phyloP scores from a whole-genome alignment of 2,888 invertebrate species.

The Acanthosepion esculentum region DNA sequence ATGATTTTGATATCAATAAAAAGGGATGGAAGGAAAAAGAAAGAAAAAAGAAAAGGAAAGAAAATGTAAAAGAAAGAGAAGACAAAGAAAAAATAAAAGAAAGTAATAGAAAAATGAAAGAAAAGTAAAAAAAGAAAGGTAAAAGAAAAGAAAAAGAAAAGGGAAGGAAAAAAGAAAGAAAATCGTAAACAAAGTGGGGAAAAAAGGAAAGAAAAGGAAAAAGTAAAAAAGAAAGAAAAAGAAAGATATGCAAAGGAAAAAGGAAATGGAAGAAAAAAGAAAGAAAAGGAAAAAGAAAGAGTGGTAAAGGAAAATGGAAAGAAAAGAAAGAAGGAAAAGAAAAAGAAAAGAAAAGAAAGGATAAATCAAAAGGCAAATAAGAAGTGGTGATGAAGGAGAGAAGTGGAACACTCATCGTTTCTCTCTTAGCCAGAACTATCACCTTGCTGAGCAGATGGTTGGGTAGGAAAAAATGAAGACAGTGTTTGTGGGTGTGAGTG shows the following conservation, averaged over 20 bases:
- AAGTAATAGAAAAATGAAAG: too few relatives aligned
- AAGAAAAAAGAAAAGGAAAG: neutral
- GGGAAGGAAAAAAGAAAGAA: neutral
- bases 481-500: too few relatives aligned
- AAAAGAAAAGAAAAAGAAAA: neutral
- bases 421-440: too few relatives aligned
- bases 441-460: too few relatives aligned
- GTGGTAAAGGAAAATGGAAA: neutral
- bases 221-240: neutral
- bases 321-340: too few relatives aligned
- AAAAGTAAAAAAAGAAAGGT: neutral
- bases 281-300: neutral
- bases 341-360: too few relatives aligned
- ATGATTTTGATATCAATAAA: neutral
- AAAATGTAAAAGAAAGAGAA: too few relatives aligned
- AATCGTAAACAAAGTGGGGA: neutral
- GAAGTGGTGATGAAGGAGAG: too few relatives aligned
- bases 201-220: neutral
- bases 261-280: neutral
- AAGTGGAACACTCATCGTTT: too few relatives aligned
- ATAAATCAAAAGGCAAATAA: too few relatives aligned
- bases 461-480: too few relatives aligned
- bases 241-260: neutral
- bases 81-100: too few relatives aligned
- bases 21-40: neutral